These are phyloP conservation scores for Morelia viridis DNA, from an alignment of 2,797 vertebrate genomes.

Conservation along the genomic window DNA sequence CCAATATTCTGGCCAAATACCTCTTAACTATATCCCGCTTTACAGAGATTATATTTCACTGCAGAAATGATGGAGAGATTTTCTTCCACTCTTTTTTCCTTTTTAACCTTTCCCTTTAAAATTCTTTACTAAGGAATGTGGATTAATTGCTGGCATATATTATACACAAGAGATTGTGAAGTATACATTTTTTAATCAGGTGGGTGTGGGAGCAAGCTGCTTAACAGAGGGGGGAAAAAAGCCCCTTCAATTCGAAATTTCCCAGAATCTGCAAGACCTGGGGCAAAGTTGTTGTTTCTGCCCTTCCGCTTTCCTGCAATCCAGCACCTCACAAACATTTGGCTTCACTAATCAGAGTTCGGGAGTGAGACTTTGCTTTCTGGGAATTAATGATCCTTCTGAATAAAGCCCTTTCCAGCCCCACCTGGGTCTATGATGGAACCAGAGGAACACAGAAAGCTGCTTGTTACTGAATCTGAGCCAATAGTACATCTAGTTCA, in stretches of 20 bases:
- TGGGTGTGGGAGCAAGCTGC: background rate
- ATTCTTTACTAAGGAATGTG: constrained; percentile 21
- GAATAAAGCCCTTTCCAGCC: background rate
- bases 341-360: background rate
- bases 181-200: background rate
- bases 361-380: background rate
- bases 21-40: background rate
- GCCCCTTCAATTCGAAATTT: background rate
- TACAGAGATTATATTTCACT: constrained; percentile 24
- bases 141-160: background rate
- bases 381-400: background rate
- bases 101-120: background rate
- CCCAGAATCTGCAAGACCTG: background rate
- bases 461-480: background rate
- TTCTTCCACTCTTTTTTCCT: background rate
- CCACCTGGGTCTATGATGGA: background rate
- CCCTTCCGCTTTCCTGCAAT: background rate
- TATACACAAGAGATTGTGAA: background rate
- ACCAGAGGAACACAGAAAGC: background rate
- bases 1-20: constrained; percentile 2
- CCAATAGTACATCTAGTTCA: background rate
- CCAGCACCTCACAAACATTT: background rate
- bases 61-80: background rate
- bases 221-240: constrained; percentile 28
- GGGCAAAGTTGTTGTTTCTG: background rate